Evolutionary conservation across 37 sponge, comb jelly and placozoan species (phyloP), one percentile per base, ranked within the genome.

Genomic region (Ianthella basta): DNA sequence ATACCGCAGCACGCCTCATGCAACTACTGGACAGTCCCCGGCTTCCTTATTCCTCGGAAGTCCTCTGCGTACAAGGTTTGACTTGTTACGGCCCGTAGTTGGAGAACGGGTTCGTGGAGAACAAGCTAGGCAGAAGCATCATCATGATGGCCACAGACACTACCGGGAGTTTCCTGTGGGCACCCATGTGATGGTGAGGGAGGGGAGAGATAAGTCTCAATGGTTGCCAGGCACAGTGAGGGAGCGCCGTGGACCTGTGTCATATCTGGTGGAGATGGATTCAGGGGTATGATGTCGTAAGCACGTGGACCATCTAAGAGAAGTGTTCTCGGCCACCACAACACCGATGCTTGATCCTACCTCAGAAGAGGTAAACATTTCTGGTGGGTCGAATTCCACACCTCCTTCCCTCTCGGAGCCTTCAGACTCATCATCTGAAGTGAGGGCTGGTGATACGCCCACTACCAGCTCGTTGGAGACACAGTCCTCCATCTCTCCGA

Each of bases 271-370:
- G 18, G 44, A 83, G 37, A 63, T 19, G 23, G n/a, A n/a, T n/a
- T n/a, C n/a, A n/a, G n/a, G n/a, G n/a, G 29, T 29, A 64, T 64
- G 65, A 30, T 14, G 29, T 4, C 65, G 15, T 12, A 72, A 6
- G 39, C 39, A 5, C 77, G 73, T 53, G 89, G 85, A 0, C 36
- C 69, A 70, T 24, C 27, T 35, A 29, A 74, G 13, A 74, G 24
- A 74, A 44, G 53, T 4, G 54, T 89, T 50, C 14, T 69, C 59
- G 87, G 87, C 63, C 87, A 91, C 55, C 86, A 91, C 60, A 80
- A 24, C 60, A 80, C 87, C 13, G 87, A 84, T 83, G 91, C 91
- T 33, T 56, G 86, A 29, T 84, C 87, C 10, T 91, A 91, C n/a
- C n/a, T n/a, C n/a, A n/a, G n/a, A n/a, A n/a, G n/a, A n/a, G n/a